Conservation (phyloP, 2,888 invertebrate species). For the Eudemis profundana region DNA sequence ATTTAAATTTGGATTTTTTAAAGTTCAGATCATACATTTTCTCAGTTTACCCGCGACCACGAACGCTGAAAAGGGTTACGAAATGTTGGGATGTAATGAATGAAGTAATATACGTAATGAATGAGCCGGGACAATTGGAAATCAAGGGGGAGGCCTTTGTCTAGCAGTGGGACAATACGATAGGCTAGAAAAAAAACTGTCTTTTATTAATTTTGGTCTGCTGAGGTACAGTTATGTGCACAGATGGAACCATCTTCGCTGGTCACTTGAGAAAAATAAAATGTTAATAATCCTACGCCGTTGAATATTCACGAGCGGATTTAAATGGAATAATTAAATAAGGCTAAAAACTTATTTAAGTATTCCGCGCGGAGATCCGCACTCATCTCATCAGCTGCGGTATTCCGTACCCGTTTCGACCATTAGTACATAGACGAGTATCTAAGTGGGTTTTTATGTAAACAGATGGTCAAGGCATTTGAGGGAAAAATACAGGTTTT, state of each 20-base stretch:
- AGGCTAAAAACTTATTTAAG: constrained; percentile 78
- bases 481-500: constrained; percentile 6
- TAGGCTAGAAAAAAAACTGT: too few species aligned
- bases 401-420: constrained; percentile 74
- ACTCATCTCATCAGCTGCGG: constrained; percentile 69
- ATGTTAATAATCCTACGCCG: constrained; percentile 48
- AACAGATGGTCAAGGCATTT: constrained; percentile 12
- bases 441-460: constrained; percentile 32
- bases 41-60: too few species aligned
- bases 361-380: constrained; percentile 67
- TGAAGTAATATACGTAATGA: too few species aligned
- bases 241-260: neutral
- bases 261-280: constrained; percentile 32
- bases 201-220: too few species aligned
- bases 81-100: too few species aligned
- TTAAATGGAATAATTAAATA: constrained; percentile 78
- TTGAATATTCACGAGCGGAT: constrained; percentile 76
- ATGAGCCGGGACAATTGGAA: too few species aligned
- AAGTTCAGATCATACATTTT: too few species aligned
- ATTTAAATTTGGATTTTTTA: too few species aligned
- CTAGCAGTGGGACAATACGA: too few species aligned
- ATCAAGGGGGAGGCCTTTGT: too few species aligned
- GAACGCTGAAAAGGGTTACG: too few species aligned
- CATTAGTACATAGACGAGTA: constrained; percentile 60
- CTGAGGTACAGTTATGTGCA: too few species aligned